phyloP scores from a whole-genome alignment of 2,113 vertebrate genomes.

The cattle (Bos taurus) region ARS-UCD2.0 NC_037330.1:27087501-27088000 shows the following conservation, averaged over 20 bases:
- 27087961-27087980: not conserved
- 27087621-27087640: not conserved
- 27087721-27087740: not conserved
- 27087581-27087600: not conserved
- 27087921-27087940: no score
- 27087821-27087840: not conserved
- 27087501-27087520: not conserved
- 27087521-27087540: accelerated
- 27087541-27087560: not conserved
- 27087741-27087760: not conserved
- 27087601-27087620: accelerated
- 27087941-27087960: not conserved
- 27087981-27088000: not conserved
- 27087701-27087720: not conserved
- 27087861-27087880: accelerated
- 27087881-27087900: not conserved
- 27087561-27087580: not conserved
- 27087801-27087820: not conserved
- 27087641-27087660: not conserved
- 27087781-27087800: accelerated
- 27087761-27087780: not conserved
- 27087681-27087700: not conserved
- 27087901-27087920: no score
- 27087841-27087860: not conserved
- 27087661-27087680: not conserved